phyloP scores from a whole-genome alignment of 2,113 vertebrate species.

The Phocoena phocoena region DNA sequence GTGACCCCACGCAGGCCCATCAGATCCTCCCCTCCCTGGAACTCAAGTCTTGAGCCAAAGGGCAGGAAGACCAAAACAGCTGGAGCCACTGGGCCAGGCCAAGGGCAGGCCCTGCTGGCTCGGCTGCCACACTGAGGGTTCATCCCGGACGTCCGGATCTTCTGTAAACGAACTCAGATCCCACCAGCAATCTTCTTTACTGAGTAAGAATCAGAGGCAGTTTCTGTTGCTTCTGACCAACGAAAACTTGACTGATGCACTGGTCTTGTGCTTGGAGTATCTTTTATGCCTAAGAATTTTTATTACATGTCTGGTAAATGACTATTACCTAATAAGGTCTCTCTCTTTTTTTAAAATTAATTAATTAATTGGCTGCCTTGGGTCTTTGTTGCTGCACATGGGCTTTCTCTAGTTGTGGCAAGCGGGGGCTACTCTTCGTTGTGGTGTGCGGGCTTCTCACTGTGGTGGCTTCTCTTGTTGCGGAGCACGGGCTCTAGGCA shows the following conservation, averaged over 20 bases:
- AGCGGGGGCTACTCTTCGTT: no score
- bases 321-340: neutral
- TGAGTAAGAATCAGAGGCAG: neutral
- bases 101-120: neutral
- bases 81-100: neutral
- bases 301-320: neutral
- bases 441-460: no score
- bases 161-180: neutral
- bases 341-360: neutral
- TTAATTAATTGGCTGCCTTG: no score
- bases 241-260: neutral
- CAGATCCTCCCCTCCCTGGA: neutral
- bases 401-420: no score
- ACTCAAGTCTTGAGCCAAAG: constrained; percentile 15
- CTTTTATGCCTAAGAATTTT: neutral
- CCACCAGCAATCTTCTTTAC: neutral
- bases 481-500: no score
- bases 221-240: neutral
- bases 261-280: neutral
- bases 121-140: neutral
- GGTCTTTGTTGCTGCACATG: no score
- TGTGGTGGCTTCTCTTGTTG: no score
- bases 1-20: neutral
- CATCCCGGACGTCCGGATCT: accelerated
- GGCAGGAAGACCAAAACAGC: neutral